These are phyloP conservation scores for Drosophila parabipectinata DNA, from an alignment of 1,140 invertebrate species.

Conservation along the genomic window DNA sequence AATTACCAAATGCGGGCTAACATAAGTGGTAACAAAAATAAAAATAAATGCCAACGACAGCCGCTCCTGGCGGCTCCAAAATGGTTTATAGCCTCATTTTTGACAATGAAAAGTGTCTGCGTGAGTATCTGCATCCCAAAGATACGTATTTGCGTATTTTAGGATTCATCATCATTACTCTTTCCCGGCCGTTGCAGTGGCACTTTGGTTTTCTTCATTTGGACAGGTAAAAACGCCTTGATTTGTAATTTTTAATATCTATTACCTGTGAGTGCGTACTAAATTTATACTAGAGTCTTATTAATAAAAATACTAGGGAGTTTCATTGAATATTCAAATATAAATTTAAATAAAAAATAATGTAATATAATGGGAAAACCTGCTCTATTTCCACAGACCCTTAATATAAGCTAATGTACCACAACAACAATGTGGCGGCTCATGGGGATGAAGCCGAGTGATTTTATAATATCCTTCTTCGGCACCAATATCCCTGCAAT, in stretches of 20 bases:
- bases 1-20: conserved; percentile 43
- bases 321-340: too few species aligned
- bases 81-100: conserved; percentile 68
- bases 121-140: conserved; percentile 33
- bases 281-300: too few species aligned
- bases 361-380: too few species aligned
- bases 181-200: conserved; percentile 48
- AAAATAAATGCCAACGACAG: conserved; percentile 48
- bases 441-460: too few species aligned
- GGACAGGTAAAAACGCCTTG: not conserved
- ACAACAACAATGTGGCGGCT: too few species aligned
- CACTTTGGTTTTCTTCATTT: conserved; percentile 55
- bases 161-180: conserved; percentile 80
- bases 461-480: too few species aligned
- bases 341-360: too few species aligned
- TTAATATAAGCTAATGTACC: too few species aligned
- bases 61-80: conserved; percentile 40
- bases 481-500: too few species aligned
- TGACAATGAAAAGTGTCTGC: conserved; percentile 77
- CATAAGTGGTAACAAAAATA: conserved; percentile 50
- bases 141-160: conserved; percentile 80
- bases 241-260: not conserved
- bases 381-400: too few species aligned
- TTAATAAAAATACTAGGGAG: too few species aligned
- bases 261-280: not conserved